Conservation (phyloP, 1,140 invertebrate species). For the Trichomalopsis sarcophagae region DNA sequence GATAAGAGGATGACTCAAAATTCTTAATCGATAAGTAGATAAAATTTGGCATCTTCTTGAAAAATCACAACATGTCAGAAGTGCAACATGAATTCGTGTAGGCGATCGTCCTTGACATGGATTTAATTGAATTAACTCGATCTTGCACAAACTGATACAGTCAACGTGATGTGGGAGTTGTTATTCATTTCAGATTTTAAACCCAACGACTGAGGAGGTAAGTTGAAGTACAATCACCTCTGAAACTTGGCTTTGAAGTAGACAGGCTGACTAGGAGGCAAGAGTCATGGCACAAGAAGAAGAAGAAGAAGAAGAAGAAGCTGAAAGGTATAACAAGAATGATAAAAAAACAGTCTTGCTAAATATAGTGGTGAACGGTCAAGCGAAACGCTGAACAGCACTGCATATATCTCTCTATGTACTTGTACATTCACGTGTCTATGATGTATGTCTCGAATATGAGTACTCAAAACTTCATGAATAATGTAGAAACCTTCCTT, state of each 20-base stretch:
- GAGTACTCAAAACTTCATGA: slow-evolving; percentile 57
- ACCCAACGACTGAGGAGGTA: background rate
- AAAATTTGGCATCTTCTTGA: background rate
- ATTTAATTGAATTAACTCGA: slow-evolving; percentile 30
- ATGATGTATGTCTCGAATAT: slow-evolving; percentile 29
- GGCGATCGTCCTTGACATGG: slow-evolving; percentile 11
- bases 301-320: slow-evolving; percentile 41
- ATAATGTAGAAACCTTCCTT: slow-evolving; percentile 56
- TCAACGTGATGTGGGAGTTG: background rate
- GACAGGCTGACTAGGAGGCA: background rate
- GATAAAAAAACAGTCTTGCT: slow-evolving; percentile 63
- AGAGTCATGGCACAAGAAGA: slow-evolving; percentile 35
- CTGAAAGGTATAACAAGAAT: slow-evolving; percentile 46
- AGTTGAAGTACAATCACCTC: slow-evolving; percentile 27
- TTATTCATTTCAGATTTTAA: background rate
- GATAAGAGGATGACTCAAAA: background rate
- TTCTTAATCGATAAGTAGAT: background rate
- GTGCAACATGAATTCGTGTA: background rate
- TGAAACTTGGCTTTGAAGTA: slow-evolving; percentile 28
- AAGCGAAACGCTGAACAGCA: slow-evolving; percentile 56
- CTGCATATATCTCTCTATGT: slow-evolving; percentile 55
- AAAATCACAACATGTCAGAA: background rate
- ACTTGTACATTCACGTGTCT: slow-evolving; percentile 20
- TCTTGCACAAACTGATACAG: slow-evolving; percentile 5
- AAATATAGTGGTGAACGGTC: slow-evolving; percentile 70